Conservation (phyloP, 37 sponge, comb jelly and placozoan genomes). For the Amphimedon queenslandica region DNA sequence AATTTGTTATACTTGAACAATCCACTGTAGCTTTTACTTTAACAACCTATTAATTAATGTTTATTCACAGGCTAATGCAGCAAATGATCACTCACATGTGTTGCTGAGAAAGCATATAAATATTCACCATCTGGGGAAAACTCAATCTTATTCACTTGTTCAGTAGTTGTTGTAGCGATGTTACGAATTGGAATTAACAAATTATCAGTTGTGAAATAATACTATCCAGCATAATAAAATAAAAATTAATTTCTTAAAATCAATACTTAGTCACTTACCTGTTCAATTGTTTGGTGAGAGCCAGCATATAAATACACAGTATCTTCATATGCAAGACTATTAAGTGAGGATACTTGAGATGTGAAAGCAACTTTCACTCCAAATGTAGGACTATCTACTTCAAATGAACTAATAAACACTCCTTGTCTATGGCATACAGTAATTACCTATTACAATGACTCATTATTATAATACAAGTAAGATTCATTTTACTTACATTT, state of each 20-base stretch:
- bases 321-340: not conserved
- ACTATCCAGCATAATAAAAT: not conserved
- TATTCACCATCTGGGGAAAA: not conserved
- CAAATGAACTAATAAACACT: not conserved
- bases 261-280: too few relatives aligned
- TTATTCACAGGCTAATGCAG: too few relatives aligned
- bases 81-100: not conserved
- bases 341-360: not conserved
- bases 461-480: too few relatives aligned
- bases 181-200: conserved; percentile 1
- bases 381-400: not conserved
- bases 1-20: too few relatives aligned
- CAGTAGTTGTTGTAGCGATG: not conserved
- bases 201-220: not conserved
- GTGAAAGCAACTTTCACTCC: not conserved
- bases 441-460: not conserved
- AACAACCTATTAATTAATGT: too few relatives aligned
- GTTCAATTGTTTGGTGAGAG: not conserved
- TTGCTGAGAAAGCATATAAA: conserved; percentile 2
- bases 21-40: too few relatives aligned
- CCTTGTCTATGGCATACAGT: not conserved
- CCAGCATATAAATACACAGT: conserved; percentile 1
- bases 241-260: too few relatives aligned
- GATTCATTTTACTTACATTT: too few relatives aligned
- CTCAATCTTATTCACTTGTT: not conserved